Conservation (phyloP, 2,113 vertebrate genomes). For the Vidua chalybeata region DNA sequence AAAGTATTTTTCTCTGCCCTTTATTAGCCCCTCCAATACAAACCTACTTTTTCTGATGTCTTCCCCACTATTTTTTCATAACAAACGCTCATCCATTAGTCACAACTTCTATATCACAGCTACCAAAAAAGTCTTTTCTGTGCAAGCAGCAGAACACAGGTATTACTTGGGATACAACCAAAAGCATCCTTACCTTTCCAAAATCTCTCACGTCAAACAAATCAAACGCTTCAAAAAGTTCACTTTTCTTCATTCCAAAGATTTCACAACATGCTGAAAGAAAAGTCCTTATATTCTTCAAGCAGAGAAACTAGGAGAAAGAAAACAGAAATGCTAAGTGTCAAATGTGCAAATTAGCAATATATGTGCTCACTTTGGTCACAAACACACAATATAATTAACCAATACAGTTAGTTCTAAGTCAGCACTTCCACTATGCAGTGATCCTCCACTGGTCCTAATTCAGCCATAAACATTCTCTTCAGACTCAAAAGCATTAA, state of each 20-base stretch:
- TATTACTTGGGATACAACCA: background rate
- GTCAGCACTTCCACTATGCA: background rate
- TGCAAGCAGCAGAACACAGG: background rate
- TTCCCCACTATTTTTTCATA: background rate
- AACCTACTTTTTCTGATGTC: background rate
- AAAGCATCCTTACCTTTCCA: conserved; percentile 86
- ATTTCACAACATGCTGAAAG: conserved; percentile 86
- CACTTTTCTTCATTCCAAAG: conserved; percentile 95
- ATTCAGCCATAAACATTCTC: background rate
- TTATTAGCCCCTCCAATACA: background rate
- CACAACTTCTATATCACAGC: background rate
- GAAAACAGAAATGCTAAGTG: background rate
- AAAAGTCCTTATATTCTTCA: conserved; percentile 98
- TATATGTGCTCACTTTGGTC: background rate
- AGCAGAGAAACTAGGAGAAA: conserved; percentile 88
- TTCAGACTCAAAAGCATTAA: background rate
- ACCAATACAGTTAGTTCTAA: accelerated
- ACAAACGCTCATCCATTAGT: background rate
- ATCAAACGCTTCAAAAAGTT: conserved; percentile 98
- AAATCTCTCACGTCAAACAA: conserved; percentile 97
- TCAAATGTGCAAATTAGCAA: background rate
- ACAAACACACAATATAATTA: background rate
- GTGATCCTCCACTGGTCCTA: background rate
- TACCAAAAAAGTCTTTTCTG: background rate
- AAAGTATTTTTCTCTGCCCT: background rate